Evolutionary conservation across 2,797 vertebrate species (phyloP).

Genomic region (Microctenopoma stevenorrisi): DNA sequence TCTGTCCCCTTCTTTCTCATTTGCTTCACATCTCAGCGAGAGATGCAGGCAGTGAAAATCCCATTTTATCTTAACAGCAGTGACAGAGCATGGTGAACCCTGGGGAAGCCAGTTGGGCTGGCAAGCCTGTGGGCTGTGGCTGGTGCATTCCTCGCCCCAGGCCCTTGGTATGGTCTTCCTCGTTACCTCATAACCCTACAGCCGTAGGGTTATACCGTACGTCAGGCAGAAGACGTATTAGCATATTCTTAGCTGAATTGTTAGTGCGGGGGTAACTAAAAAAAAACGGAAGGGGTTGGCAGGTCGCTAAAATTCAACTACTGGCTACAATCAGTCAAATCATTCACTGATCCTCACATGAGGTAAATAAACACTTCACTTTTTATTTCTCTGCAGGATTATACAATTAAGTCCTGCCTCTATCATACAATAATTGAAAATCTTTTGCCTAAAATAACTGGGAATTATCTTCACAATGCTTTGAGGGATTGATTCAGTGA

Average conservation of each 20-base stretch:
- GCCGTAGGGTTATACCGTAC: no score
- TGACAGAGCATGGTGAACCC: constrained; percentile 73
- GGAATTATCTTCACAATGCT: constrained; percentile 44
- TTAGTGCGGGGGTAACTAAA: no score
- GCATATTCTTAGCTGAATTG: no score
- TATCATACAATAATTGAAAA: constrained; percentile 32
- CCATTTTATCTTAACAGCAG: constrained; percentile 81
- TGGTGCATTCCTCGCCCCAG: constrained; percentile 52
- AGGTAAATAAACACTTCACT: constrained; percentile 42
- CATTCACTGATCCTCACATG: constrained; percentile 44
- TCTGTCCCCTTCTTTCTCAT: constrained; percentile 25
- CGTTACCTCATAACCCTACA: constrained; percentile 42
- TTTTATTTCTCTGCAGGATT: constrained; percentile 27
- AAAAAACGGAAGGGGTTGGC: constrained; percentile 14
- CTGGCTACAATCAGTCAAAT: constrained; percentile 58
- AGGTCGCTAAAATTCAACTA: constrained; percentile 52
- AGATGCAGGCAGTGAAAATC: constrained; percentile 76
- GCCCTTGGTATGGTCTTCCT: constrained; percentile 39
- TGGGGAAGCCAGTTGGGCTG: constrained; percentile 72
- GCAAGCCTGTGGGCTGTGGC: constrained; percentile 61
- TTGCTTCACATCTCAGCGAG: constrained; percentile 59
- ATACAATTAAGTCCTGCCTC: constrained; percentile 51
- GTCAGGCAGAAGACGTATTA: no score
- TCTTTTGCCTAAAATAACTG: constrained; percentile 46
- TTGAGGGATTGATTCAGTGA: constrained; percentile 33